Percentiles rank a stretch among this genome's conserved stretches.
Conservation (phyloP, 2,888 invertebrate species). For the Morpho deidamia region DNA sequence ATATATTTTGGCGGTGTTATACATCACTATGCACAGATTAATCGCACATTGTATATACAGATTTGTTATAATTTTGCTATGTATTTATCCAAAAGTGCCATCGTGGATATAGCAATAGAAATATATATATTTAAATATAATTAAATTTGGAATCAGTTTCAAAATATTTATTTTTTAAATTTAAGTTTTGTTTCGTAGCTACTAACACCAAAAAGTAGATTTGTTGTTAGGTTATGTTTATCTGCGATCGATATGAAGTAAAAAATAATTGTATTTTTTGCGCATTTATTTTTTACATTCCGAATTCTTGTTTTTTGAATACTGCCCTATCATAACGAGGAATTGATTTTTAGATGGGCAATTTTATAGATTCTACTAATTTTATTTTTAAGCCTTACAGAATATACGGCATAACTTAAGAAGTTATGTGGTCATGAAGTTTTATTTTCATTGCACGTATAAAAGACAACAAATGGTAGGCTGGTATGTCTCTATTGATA, state of each 20-base stretch:
- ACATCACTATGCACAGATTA: slow-evolving; percentile 36
- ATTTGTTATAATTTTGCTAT: slow-evolving; percentile 52
- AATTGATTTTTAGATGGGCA: slow-evolving; percentile 1
- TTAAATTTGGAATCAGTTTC: slow-evolving; percentile 47
- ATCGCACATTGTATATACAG: slow-evolving; percentile 30
- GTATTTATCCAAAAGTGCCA: slow-evolving; percentile 67
- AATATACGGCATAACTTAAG: too few relatives aligned
- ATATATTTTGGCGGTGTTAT: slow-evolving; percentile 36
- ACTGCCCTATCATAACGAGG: slow-evolving; percentile 16
- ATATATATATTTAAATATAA: slow-evolving; percentile 39
- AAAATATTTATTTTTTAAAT: slow-evolving; percentile 60
- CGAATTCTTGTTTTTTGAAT: slow-evolving; percentile 9
- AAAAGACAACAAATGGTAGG: too few relatives aligned
- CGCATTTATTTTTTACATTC: slow-evolving; percentile 17
- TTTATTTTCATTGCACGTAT: too few relatives aligned
- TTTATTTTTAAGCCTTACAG: too few relatives aligned
- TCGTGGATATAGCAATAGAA: slow-evolving; percentile 34
- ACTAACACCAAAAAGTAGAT: slow-evolving; percentile 75
- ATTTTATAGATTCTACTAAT: too few relatives aligned
- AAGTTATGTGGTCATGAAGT: too few relatives aligned
- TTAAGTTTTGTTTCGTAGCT: slow-evolving; percentile 56
- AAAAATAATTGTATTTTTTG: slow-evolving; percentile 15
- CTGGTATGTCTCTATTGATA: too few relatives aligned
- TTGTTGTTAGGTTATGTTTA: slow-evolving; percentile 30
- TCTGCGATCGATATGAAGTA: slow-evolving; percentile 13